A percentile compares a stretch with the other conserved stretches of the same genome.
Conservation (phyloP, 2,797 vertebrate genomes). For the Lithobates pipiens region DNA sequence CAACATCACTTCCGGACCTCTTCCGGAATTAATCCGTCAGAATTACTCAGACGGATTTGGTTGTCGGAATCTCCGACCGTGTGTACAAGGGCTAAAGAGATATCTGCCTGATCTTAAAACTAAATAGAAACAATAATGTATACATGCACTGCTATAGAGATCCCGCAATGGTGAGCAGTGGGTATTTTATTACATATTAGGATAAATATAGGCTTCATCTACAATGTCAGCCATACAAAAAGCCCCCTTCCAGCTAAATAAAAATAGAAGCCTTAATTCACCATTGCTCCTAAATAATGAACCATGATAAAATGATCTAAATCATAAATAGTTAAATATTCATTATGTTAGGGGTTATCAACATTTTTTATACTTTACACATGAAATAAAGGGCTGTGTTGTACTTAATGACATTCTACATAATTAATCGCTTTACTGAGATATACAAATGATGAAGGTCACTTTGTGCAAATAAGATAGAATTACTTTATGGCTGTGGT, state of each 20-base stretch:
- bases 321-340: conserved; percentile 45
- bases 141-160: neutral
- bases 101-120: neutral
- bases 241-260: neutral
- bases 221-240: conserved; percentile 17
- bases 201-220: neutral
- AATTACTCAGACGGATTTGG: too few relatives aligned
- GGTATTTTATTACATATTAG: conserved; percentile 20
- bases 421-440: conserved; percentile 53
- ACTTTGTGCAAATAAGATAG: conserved; percentile 39
- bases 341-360: conserved; percentile 39
- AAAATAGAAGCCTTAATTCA: conserved; percentile 36
- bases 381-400: conserved; percentile 34
- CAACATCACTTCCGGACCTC: too few relatives aligned
- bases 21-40: too few relatives aligned
- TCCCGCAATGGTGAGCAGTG: neutral
- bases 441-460: conserved; percentile 51
- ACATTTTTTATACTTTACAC: conserved; percentile 31
- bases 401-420: conserved; percentile 52
- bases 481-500: conserved; percentile 26
- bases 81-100: too few relatives aligned
- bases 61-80: too few relatives aligned
- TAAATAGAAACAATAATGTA: neutral
- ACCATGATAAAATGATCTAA: conserved; percentile 2
- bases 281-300: conserved; percentile 15